phyloP scores from a whole-genome alignment of 2,797 vertebrate species.

The Tenualosa ilisha region DNA sequence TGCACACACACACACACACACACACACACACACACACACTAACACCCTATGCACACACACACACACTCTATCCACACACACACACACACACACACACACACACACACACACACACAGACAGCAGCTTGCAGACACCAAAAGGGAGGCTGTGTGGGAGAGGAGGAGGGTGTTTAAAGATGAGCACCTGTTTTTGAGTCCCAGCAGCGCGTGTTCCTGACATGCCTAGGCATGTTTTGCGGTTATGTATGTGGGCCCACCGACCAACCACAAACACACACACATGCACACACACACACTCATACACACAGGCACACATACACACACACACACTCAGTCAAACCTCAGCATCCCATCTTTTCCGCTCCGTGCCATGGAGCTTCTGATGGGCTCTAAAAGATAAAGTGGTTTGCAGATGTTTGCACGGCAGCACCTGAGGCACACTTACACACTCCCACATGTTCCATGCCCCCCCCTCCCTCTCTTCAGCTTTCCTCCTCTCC shows the following conservation, averaged over 20 bases:
- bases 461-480: background rate
- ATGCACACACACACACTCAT: background rate
- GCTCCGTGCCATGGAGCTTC: background rate
- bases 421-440: background rate
- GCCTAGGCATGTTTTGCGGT: background rate
- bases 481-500: conserved; percentile 17
- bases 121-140: background rate
- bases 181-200: background rate
- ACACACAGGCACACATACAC: background rate
- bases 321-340: background rate
- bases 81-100: background rate
- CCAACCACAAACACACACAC: background rate
- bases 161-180: background rate
- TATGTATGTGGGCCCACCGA: background rate
- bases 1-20: background rate
- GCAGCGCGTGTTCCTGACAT: background rate
- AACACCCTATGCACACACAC: background rate
- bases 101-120: background rate
- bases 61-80: background rate
- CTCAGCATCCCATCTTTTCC: background rate
- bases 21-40: background rate
- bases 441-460: background rate
- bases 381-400: background rate
- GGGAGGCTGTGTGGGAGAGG: background rate
- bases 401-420: conserved; percentile 1